Percentiles rank a stretch among this genome's conserved stretches.
Conservation (phyloP, 2,113 vertebrate genomes). For the Megaceryle maxima region DNA sequence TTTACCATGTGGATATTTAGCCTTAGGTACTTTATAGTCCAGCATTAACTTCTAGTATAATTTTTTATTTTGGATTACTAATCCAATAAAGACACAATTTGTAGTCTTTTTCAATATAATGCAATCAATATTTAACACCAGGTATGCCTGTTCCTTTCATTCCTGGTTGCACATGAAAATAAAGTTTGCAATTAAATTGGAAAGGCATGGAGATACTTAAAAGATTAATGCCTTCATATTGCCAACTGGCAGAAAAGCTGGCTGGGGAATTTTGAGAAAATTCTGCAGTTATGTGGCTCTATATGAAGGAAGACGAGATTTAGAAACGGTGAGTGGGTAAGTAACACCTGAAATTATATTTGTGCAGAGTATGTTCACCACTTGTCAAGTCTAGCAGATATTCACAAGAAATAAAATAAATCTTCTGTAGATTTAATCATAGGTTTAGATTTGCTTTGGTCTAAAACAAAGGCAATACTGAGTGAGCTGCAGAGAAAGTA, state of each 20-base stretch:
- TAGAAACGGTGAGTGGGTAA: not conserved
- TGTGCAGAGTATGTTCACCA: not conserved
- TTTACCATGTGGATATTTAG: not conserved
- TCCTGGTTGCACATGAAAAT: slow-evolving; percentile 38
- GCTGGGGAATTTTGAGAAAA: not conserved
- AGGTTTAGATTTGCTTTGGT: slow-evolving; percentile 55
- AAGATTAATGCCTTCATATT: slow-evolving; percentile 1
- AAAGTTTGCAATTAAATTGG: slow-evolving; percentile 48
- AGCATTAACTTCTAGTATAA: not conserved
- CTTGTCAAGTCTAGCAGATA: slow-evolving; percentile 7
- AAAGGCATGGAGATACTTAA: not conserved
- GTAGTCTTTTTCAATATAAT: not conserved
- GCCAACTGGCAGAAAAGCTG: not conserved
- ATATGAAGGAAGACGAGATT: not conserved
- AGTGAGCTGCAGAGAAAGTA: slow-evolving; percentile 65
- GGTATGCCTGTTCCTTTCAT: slow-evolving; percentile 10
- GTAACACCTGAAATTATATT: not conserved
- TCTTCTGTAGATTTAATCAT: slow-evolving; percentile 49
- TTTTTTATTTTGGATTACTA: not conserved
- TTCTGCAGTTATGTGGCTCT: not conserved
- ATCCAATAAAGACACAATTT: not conserved
- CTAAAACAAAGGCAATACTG: slow-evolving; percentile 56
- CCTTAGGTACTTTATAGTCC: not conserved
- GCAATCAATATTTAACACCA: slow-evolving; percentile 10
- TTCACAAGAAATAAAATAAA: slow-evolving; percentile 22